Percentiles rank a stretch among this genome's conserved stretches.
Conservation (phyloP, 2,888 invertebrate species). For the Automeris io region DNA sequence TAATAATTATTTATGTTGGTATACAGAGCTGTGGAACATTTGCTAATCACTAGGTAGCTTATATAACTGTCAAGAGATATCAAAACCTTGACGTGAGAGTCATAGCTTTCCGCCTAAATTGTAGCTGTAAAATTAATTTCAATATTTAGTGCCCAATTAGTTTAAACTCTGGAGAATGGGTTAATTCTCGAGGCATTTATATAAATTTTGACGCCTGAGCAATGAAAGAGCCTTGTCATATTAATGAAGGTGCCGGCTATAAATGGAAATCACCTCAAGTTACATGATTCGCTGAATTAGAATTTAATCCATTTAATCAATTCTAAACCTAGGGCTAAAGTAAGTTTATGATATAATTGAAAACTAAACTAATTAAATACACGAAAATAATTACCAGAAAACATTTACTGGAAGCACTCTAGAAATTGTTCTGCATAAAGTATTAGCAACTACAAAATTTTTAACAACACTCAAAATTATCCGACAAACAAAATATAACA, state of each 20-base stretch:
- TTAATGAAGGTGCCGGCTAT: constrained; percentile 2
- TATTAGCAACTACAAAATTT: too few relatives aligned
- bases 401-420: too few relatives aligned
- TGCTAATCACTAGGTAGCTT: neutral
- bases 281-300: neutral
- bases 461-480: too few relatives aligned
- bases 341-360: too few relatives aligned
- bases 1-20: too few relatives aligned
- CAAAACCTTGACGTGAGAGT: neutral
- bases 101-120: neutral
- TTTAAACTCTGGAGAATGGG: neutral
- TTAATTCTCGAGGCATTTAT: constrained; percentile 1
- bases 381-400: too few relatives aligned
- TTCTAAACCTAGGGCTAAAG: constrained; percentile 12
- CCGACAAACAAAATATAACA: neutral
- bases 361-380: too few relatives aligned
- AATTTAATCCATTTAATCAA: too few relatives aligned
- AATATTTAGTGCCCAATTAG: constrained; percentile 2
- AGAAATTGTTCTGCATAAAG: too few relatives aligned
- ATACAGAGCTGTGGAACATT: neutral
- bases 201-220: neutral
- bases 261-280: neutral
- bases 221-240: constrained; percentile 2
- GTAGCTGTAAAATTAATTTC: neutral
- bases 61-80: neutral